Base-by-base conservation (phyloP, 2,888 invertebrate genomes). In the Nemotelus nigrinus region DNA sequence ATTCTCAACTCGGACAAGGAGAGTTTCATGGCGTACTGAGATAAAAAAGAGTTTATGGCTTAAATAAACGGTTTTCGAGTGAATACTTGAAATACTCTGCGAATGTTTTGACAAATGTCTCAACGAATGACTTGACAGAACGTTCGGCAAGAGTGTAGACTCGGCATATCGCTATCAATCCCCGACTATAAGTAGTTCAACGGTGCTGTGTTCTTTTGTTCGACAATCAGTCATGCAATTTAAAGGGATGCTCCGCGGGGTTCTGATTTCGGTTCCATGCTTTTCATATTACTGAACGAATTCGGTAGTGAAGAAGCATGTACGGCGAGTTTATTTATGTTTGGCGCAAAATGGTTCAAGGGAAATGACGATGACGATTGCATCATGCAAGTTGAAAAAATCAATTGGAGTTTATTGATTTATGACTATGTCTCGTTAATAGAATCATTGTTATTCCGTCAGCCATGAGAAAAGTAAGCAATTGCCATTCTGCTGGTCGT, bases 341-440 rank as follows among this genome's bases (percentile, higher is more conserved):
- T 25, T 8, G 25, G 41, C 43, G 63, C 43, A 43, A 63, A 63
- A 63, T 39, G 57, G 10, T 57, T 25, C 41, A 4, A 4, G 63
- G 63, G 63, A 63, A 63, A 3, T 3, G 63, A 25, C 43, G 41
- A 2, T 4, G 45, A 3, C 65, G 65, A 45, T 25, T 25, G 25
- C 25, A 25, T 1, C 25, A 25, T 45, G 65, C 39, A 50, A 39
- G 50, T 25, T 64, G 25, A 44, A 50, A 53, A 78, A 78, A 77
- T 78, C 78, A 79, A 79, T 79, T 79, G 79, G 77, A 70, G 77
- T 79, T 79, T 79, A 79, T 79, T 79, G 79, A 79, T 79, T 79
- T 79, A 79, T 78, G 79, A 76, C 71, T 68, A 44, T 63, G 77
- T 67, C 77, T 76, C 64, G 79, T 79, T 77, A 79, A 77, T 79